Evolutionary conservation across 92 coral and sea anemone genomes (phyloP), one percentile per base, ranked within the genome.

Genomic region (Zoanthus sansibaricus): DNA sequence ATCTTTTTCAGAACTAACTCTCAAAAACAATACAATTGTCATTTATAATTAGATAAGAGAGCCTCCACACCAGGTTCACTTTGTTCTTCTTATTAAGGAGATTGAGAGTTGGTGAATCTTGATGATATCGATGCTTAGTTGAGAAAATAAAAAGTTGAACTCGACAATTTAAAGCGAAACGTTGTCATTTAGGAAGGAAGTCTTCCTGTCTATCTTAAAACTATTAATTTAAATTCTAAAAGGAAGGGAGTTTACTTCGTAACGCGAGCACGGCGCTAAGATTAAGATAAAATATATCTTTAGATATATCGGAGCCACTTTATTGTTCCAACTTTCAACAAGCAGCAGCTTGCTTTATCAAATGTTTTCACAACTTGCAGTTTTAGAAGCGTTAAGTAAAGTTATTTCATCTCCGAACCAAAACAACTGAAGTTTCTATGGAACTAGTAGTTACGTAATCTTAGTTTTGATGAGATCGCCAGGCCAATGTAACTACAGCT

Each of bases 201-300:
- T 76, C 37, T 44, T 20, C 21, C 17, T 21, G 17, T 49, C 13
- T 11, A 10, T 32, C 21, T 76, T 20, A 72, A 49, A 76, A 21
- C 79, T 51, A 44, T 76, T 76, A 76, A 21, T 21, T 49, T 37
- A 76, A 49, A 30, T 25, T 45, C 16, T 74, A 31, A 76, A 76
- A 17, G 79, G 79, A 49, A 18, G 64, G 64, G 11, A 25, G 44
- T 76, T 15, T 48, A 48, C 51, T 16, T 16, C 9, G 30, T 42
- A 20, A 32, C 18, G 79, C 30, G 13, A 52, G 51, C 20, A 51
- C 9, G 79, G 79, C 12, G 64, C 79, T 37, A 49, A 25, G 66
- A 49, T 17, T n/a, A 2, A 76, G 69, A 25, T 25, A 25, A 25
- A 37, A 37, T 37, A 25, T 37, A 62, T 62, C 69, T 62, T 9